phyloP scores from a whole-genome alignment of 1,140 invertebrate genomes.

The Adoxophyes honmai region DNA sequence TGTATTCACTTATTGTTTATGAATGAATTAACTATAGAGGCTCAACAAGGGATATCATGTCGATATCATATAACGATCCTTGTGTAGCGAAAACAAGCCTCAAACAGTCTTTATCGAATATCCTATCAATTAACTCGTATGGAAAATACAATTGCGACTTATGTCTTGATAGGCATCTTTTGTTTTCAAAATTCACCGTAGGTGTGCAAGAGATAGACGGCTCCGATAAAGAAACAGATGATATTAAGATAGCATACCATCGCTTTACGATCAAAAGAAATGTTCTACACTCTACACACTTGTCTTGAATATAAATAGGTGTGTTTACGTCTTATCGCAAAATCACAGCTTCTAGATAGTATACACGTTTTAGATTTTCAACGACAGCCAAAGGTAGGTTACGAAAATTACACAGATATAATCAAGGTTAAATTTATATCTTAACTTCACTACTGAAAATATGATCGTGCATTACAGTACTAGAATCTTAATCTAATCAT shows the following conservation, averaged over 20 bases:
- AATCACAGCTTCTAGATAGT: background rate
- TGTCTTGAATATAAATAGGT: background rate
- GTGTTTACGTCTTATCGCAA: background rate
- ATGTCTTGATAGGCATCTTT: too few relatives aligned
- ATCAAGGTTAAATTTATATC: background rate
- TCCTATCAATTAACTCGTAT: too few relatives aligned
- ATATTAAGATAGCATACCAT: background rate
- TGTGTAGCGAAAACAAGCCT: too few relatives aligned
- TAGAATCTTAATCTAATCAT: constrained; percentile 9
- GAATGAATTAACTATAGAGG: too few relatives aligned
- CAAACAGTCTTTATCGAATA: too few relatives aligned
- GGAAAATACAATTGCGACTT: too few relatives aligned
- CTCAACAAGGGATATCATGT: too few relatives aligned
- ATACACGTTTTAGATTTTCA: background rate
- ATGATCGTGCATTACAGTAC: background rate
- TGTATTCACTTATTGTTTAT: too few relatives aligned
- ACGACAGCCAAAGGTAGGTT: background rate
- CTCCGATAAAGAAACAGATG: background rate
- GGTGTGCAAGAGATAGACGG: too few relatives aligned
- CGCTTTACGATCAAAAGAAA: background rate
- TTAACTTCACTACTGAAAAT: constrained; percentile 9
- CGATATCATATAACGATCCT: too few relatives aligned
- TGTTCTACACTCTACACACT: background rate
- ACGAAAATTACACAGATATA: background rate
- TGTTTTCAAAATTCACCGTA: too few relatives aligned